A percentile compares a stretch with the other conserved stretches of the same genome.
These are phyloP conservation scores for Coracias cyanogaster DNA, from an alignment of 2,797 vertebrate genomes.

Conservation along the genomic window DNA sequence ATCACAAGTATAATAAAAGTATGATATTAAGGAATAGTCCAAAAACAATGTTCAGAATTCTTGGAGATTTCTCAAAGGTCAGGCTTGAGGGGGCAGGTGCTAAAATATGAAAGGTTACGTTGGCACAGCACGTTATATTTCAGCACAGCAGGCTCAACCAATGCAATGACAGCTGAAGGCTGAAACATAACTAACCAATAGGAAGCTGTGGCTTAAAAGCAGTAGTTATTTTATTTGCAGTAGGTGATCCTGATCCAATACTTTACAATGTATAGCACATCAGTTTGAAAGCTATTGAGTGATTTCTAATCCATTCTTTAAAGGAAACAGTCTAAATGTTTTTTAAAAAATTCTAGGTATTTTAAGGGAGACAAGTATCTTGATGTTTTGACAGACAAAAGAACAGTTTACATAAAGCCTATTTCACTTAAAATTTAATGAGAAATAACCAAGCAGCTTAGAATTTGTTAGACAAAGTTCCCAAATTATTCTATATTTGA, in stretches of 20 bases:
- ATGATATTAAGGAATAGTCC: not conserved
- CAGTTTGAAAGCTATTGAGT: not conserved
- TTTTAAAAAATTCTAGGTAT: not conserved
- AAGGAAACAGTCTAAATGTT: not conserved
- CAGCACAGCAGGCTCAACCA: not conserved
- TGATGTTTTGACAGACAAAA: not conserved
- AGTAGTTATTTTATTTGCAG: not conserved
- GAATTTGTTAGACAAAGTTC: not conserved
- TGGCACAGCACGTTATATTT: not conserved
- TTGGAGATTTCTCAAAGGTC: not conserved
- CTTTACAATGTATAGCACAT: not conserved
- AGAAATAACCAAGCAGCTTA: not conserved
- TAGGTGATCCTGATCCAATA: not conserved
- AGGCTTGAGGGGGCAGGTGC: not conserved
- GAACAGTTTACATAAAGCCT: not conserved
- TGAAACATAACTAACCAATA: not conserved
- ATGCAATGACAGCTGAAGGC: not conserved
- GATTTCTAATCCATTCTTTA: not conserved
- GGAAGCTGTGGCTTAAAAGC: not conserved
- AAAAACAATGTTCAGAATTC: not conserved
- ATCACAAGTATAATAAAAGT: not conserved
- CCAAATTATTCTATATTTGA: not conserved
- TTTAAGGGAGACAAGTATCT: not conserved
- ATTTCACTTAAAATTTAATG: not conserved
- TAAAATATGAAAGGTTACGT: not conserved